A percentile compares a stretch with the other conserved stretches of the same genome.
Evolutionary conservation across 2,113 vertebrate species (phyloP).

Genomic region (Ailuropoda melanoleuca): DNA sequence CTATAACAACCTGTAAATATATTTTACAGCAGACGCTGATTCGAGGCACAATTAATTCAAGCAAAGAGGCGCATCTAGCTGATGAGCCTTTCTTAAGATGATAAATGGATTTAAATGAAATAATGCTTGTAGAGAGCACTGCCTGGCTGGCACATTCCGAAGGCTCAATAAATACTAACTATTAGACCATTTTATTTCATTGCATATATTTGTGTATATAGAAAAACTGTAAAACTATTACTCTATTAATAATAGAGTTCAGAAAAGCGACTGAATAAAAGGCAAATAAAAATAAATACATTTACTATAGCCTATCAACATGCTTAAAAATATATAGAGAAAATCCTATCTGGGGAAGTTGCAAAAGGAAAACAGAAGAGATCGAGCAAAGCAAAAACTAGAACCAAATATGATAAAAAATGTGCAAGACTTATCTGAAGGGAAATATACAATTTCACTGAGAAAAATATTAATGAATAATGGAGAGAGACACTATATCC

Average conservation of each 20-base stretch:
- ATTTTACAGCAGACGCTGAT: not conserved
- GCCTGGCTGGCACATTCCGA: not conserved
- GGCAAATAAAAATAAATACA: slow-evolving; percentile 4
- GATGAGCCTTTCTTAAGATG: not conserved
- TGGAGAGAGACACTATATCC: not conserved
- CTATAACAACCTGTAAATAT: not conserved
- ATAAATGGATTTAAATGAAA: not conserved
- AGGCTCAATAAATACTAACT: not conserved
- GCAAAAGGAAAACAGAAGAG: not conserved
- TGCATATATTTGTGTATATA: not conserved
- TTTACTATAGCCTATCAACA: not conserved
- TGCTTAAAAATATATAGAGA: not conserved
- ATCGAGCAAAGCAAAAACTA: not conserved
- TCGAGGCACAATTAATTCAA: not conserved
- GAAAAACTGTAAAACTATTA: not conserved
- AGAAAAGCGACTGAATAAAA: not conserved
- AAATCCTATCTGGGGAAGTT: not conserved
- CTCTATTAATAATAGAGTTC: not conserved
- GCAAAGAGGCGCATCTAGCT: not conserved
- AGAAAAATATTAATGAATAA: not conserved
- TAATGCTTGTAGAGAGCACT: not conserved
- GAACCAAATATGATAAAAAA: not conserved
- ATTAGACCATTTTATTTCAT: not conserved
- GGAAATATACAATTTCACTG: not conserved
- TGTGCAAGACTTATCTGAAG: not conserved